These are phyloP conservation scores for Cecidostiba fungosa DNA, from an alignment of 2,888 invertebrate species.

Conservation along the genomic window DNA sequence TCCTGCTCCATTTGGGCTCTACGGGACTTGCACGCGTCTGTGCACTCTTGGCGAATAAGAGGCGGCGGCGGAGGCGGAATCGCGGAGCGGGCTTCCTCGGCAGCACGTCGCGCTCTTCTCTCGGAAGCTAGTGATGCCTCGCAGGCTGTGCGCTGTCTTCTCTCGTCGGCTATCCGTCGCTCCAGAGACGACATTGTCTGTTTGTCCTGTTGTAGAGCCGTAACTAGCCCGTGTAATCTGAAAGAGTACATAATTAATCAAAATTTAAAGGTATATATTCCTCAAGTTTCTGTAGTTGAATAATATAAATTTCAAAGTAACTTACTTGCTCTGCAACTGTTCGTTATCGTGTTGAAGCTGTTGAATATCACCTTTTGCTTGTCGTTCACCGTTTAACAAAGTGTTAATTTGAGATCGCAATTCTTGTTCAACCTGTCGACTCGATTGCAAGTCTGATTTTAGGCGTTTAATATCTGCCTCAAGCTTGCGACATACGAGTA, in stretches of 20 bases:
- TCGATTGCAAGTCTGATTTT: slow-evolving; percentile 88
- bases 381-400: slow-evolving; percentile 86
- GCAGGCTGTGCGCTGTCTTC: slow-evolving; percentile 87
- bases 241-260: neutral
- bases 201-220: slow-evolving; percentile 89
- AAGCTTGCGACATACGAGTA: slow-evolving; percentile 83
- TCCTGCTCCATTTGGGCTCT: slow-evolving; percentile 87
- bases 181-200: slow-evolving; percentile 89
- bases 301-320: slow-evolving; percentile 55
- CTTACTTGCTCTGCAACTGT: slow-evolving; percentile 91
- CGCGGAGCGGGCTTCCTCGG: slow-evolving; percentile 80
- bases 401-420: slow-evolving; percentile 86
- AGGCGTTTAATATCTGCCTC: slow-evolving; percentile 88
- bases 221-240: slow-evolving; percentile 88
- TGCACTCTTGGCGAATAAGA: slow-evolving; percentile 83
- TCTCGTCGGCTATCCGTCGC: slow-evolving; percentile 91
- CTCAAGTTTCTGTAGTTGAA: neutral
- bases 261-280: neutral
- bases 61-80: slow-evolving; percentile 77
- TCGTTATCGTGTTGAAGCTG: slow-evolving; percentile 93
- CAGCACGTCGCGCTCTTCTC: slow-evolving; percentile 86
- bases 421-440: slow-evolving; percentile 87
- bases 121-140: slow-evolving; percentile 89
- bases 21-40: slow-evolving; percentile 85
- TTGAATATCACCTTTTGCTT: slow-evolving; percentile 86